Conservation (phyloP, 2,888 invertebrate species). For the Drosophila demipolita region DNA sequence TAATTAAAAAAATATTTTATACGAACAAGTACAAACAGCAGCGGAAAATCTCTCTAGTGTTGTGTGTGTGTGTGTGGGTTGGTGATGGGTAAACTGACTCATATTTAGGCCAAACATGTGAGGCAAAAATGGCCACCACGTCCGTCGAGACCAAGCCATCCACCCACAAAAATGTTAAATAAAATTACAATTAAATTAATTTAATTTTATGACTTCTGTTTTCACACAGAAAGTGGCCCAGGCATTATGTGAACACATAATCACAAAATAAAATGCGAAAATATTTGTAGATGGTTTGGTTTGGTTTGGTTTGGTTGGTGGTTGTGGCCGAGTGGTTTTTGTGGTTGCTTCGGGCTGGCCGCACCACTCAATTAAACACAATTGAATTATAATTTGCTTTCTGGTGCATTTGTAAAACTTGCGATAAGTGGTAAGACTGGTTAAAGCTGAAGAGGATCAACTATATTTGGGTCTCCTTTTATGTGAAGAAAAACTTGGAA, state of each 20-base stretch:
- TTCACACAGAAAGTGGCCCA: neutral
- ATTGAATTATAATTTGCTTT: slow-evolving; percentile 72
- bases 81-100: slow-evolving; percentile 8
- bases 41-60: slow-evolving; percentile 22
- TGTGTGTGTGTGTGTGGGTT: neutral
- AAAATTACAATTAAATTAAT: slow-evolving; percentile 75
- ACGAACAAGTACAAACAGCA: slow-evolving; percentile 20
- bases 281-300: slow-evolving; percentile 17
- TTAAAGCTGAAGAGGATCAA: slow-evolving; percentile 20
- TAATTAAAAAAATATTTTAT: slow-evolving; percentile 73
- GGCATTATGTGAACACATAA: slow-evolving; percentile 54
- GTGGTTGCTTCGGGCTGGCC: slow-evolving; percentile 36
- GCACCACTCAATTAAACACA: slow-evolving; percentile 71
- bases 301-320: slow-evolving; percentile 3
- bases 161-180: slow-evolving; percentile 53
- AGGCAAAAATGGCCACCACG: slow-evolving; percentile 4
- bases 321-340: slow-evolving; percentile 46
- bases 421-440: slow-evolving; percentile 25
- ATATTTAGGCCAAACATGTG: slow-evolving; percentile 68
- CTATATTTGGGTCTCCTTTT: slow-evolving; percentile 18
- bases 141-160: neutral
- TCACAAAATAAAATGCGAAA: slow-evolving; percentile 58
- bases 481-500: neutral
- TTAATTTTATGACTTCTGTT: slow-evolving; percentile 57
- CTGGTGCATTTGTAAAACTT: slow-evolving; percentile 33